Evolutionary conservation across 2,113 vertebrate genomes (phyloP), one percentile per base, ranked within the genome.

Genomic region (Oceanites oceanicus): DNA sequence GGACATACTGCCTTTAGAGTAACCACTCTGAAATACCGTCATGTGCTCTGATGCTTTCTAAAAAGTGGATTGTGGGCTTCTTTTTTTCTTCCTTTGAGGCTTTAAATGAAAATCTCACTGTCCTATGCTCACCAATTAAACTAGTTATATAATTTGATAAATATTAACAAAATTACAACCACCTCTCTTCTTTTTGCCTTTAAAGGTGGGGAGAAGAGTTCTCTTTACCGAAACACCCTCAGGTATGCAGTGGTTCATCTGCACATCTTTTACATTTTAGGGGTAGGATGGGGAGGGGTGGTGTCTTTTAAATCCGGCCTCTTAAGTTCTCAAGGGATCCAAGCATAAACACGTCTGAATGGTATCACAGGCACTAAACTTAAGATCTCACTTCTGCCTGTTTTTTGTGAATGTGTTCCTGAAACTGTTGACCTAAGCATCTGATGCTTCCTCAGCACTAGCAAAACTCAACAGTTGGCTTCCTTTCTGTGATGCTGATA

Each of bases 181-280:
- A 26, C 10, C 8, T 93, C 21, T 92, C 81, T 95, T 86, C 32
- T 93, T 42, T 74, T 97, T 97, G 19, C 67, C 5, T 78, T 80
- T 90, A 47, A 95, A 99, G 99, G 67, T 99, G 99, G 99, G 99
- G 99, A 73, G 99, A 99, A 95, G 99, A 99, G 88, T 99, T 99
- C 97, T 99, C 98, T 70, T 92, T 99, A 72, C 71, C 27, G 13
- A 99, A 99, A 93, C 99, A 99, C 92, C 99, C 99, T 55, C 99
- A 99, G 99, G 99, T 99, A 98, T 66, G 97, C 70, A 67, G 23
- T 78, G 55, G 10, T 67, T 73, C 36, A 3, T 50, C 50, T 79
- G 11, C 45, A 17, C 15, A 10, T 40, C 47, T 82, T 34, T n/a
- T 56, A 23, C 10, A 1, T 18, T 62, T 42, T 27, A 17, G 59